Evolutionary conservation across 2,888 invertebrate species (phyloP), one percentile per base, ranked within the genome.

Genomic region (Achlya flavicornis): DNA sequence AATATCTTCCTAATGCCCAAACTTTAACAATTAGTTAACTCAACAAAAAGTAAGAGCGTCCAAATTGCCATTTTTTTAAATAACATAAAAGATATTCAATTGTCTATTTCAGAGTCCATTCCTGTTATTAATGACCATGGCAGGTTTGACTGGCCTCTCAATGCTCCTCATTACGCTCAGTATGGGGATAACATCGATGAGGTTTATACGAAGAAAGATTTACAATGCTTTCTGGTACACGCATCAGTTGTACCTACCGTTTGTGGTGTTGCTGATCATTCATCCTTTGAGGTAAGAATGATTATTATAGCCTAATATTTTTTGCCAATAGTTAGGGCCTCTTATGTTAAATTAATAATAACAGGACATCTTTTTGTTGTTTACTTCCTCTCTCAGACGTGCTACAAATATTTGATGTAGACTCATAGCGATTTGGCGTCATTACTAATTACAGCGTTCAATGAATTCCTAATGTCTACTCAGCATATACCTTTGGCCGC

Each of bases 171-270:
- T 94, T 48, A 84, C 89, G 5, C 61, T 91, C 7, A 70, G 90
- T 66, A 92, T 95, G 90, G 88, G 90, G 0, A 62, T 91, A 19
- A 94, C 93, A 8, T 94, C 95, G 10, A 71, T 85, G 64, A 83
- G 92, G 53, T 75, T 85, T 35, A 86, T 94, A 14, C 87, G 95
- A 48, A 84, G 90, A 14, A 83, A 78, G 26, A 70, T 91, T 64
- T 95, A 94, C 77, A 94, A 95, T 65, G 85, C 87, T 1, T 95
- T 95, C 76, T 95, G 94, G 93, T 94, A 93, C 72, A 93, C 93
- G 3, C 95, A 95, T 71, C 92, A 94, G 68, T 72, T 94, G 41
- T 94, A 94, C 72, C 67, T 94, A 19, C 78, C 92, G 1, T 94
- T 95, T 76, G 83, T 95, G 78, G 79, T 90, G 61, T 77, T 95